Evolutionary conservation across 1,140 invertebrate genomes (phyloP).

Genomic region (Uloborus diversus): DNA sequence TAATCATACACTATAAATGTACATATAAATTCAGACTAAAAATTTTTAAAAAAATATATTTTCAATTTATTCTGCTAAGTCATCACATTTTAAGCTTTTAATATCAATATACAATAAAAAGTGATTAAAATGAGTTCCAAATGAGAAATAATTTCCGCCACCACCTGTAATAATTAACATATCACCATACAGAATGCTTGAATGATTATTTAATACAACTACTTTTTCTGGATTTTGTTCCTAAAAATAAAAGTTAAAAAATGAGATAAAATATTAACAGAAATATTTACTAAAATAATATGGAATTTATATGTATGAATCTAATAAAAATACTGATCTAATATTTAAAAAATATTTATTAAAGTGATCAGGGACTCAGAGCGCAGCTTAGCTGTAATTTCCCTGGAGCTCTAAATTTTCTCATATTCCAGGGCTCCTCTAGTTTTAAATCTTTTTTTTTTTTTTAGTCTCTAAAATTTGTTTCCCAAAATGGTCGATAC

Average conservation of each 20-base stretch:
- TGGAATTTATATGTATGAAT: neutral
- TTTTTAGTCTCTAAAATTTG: no score
- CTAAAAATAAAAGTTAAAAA: slow-evolving; percentile 57
- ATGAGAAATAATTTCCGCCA: slow-evolving; percentile 71
- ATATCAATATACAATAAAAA: no score
- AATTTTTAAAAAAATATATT: no score
- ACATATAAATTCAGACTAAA: no score
- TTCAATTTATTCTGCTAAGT: no score
- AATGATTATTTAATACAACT: slow-evolving; percentile 67
- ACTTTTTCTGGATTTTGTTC: slow-evolving; percentile 58
- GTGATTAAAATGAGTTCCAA: slow-evolving; percentile 70
- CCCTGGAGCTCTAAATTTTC: neutral
- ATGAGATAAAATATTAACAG: neutral
- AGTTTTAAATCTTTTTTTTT: no score
- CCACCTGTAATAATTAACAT: slow-evolving; percentile 67
- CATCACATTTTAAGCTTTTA: no score
- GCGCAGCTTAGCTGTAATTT: neutral
- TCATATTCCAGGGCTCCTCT: no score
- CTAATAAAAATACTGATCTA: neutral
- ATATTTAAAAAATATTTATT: neutral
- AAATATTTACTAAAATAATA: neutral
- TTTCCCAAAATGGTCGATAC: no score
- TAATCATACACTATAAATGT: no score
- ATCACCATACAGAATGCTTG: slow-evolving; percentile 61
- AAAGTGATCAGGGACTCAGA: neutral